Evolutionary conservation across 2,797 vertebrate species (phyloP), one percentile per base, ranked within the genome.

Genomic region (Catostomus latipinnis): DNA sequence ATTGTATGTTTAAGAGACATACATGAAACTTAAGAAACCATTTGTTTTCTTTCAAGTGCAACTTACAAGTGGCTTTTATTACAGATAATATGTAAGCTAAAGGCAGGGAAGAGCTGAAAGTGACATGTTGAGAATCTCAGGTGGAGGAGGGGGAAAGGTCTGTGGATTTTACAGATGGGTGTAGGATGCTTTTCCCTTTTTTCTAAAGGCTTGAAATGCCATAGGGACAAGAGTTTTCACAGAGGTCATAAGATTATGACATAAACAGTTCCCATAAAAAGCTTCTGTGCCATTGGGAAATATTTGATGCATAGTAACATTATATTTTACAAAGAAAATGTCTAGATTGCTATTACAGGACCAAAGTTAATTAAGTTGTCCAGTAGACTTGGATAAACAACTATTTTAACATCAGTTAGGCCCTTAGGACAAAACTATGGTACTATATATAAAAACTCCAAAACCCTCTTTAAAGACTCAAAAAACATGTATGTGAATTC

Each of bases 371-470:
- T 94, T 91, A 90, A 92, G 91, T 91, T 84, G 88, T 88, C 91
- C 89, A 91, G 84, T 81, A 88, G 91, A 89, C 88, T 90, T 81
- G 83, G 88, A 93, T 92, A 90, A 93, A 90, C 86, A 88, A 87
- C 88, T 88, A 82, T 87, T 88, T 90, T 91, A 87, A 93, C 91
- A 90, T 91, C 90, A 93, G 88, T 93, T 93, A 93, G 86, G 88
- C 90, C 87, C 87, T 90, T 91, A 91, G 3, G 46, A 58, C 14
- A 60, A 63, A 76, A 46, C 1, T 87, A 34, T 34, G 34, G 34
- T 34, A 34, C 3, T 34, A 4, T 34, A 34, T 2, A 34, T 3
- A 34, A 34, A 34, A 34, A 34, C 34, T 34, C 84, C 90, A 91
- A 89, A 88, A 86, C 86, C 89, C 83, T 92, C 86, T 91, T 92